Percentiles rank a stretch among this genome's conserved stretches.
These are phyloP conservation scores for Saturnia japonica DNA, from an alignment of 2,888 invertebrate genomes.

Conservation along the genomic window DNA sequence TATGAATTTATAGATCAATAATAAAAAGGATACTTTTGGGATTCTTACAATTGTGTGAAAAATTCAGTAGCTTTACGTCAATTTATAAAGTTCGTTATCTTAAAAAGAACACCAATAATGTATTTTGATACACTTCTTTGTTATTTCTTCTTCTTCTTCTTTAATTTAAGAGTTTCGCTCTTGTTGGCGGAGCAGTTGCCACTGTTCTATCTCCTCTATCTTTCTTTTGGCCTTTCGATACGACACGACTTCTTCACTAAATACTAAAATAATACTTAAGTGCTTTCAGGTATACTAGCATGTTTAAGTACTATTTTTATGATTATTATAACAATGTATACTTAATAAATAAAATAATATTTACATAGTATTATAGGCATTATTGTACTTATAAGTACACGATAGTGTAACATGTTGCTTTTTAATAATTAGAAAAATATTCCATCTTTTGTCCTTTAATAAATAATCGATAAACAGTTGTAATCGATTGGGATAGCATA, in stretches of 20 bases:
- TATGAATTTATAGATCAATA: neutral
- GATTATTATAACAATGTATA: neutral
- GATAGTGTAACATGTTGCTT: slow-evolving; percentile 29
- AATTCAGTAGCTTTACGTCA: neutral
- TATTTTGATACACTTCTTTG: too few species aligned
- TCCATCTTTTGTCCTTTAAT: too few species aligned
- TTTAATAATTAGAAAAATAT: slow-evolving; percentile 28
- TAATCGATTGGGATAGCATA: neutral
- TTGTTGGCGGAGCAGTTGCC: too few species aligned
- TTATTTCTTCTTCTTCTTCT: too few species aligned
- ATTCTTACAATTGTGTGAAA: neutral
- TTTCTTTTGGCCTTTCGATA: too few species aligned
- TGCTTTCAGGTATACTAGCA: too few species aligned
- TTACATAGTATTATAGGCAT: slow-evolving; percentile 19
- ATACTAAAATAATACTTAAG: too few species aligned
- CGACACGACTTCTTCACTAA: too few species aligned
- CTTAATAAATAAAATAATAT: neutral
- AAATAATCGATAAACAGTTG: neutral
- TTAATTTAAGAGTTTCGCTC: too few species aligned
- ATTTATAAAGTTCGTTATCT: too few species aligned
- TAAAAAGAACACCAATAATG: too few species aligned
- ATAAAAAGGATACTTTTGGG: neutral
- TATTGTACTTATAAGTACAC: slow-evolving; percentile 25
- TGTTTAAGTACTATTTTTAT: neutral
- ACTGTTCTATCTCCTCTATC: too few species aligned